Conservation (phyloP, 1,140 invertebrate species). For the Apis laboriosa region DNA sequence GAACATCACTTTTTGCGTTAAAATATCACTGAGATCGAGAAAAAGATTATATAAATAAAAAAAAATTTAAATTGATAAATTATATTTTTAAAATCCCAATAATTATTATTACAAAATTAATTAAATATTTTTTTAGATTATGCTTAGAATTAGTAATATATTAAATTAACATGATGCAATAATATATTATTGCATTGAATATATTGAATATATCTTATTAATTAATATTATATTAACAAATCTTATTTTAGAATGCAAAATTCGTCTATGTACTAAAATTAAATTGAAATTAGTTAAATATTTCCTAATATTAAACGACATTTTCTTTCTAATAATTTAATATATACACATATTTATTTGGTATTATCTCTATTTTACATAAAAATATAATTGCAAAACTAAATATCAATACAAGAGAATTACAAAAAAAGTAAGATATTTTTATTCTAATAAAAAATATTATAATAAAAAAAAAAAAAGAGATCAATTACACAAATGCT, state of each 20-base stretch:
- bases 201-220: not conserved
- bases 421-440: conserved; percentile 5
- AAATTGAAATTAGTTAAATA: not conserved
- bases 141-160: not conserved
- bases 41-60: conserved; percentile 35
- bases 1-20: not conserved
- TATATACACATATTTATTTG: conserved; percentile 17
- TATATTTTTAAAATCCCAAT: not conserved
- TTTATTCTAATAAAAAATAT: too few species aligned
- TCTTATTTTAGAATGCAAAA: conserved; percentile 8
- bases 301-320: not conserved
- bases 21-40: not conserved
- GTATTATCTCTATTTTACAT: not conserved
- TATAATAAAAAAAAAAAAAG: not conserved
- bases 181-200: conserved; percentile 30
- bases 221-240: too few species aligned
- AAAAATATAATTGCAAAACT: not conserved
- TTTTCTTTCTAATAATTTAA: not conserved
- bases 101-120: conserved; percentile 4
- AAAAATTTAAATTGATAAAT: not conserved
- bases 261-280: not conserved
- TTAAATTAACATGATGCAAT: not conserved
- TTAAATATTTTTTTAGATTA: not conserved
- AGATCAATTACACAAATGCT: conserved; percentile 15
- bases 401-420: conserved; percentile 2